Conservation (phyloP, 2,797 vertebrate species). For the Garrulus glandarius region DNA sequence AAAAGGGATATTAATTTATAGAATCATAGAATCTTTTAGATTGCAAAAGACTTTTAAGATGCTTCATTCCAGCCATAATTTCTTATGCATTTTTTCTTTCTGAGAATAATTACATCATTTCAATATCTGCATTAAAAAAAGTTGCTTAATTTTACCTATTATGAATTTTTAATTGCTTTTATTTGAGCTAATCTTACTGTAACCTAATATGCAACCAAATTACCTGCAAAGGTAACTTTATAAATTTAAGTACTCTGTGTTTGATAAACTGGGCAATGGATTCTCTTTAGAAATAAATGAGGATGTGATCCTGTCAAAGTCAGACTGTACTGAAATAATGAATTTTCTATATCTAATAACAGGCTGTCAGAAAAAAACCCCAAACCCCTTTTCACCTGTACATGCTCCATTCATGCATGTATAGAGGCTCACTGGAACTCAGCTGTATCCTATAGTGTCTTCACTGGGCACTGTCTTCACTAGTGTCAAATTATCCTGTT, state of each 20-base stretch:
- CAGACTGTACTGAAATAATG: not conserved
- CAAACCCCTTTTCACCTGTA: not conserved
- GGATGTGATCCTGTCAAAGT: not conserved
- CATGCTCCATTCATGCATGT: rapidly evolving
- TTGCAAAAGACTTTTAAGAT: not conserved
- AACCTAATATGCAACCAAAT: not conserved
- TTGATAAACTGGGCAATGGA: not conserved
- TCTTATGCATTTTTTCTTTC: not conserved
- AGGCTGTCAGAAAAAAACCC: not conserved
- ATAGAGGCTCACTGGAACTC: not conserved
- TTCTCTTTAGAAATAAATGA: not conserved
- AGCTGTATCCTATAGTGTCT: rapidly evolving
- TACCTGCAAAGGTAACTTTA: not conserved
- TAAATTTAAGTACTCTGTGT: not conserved
- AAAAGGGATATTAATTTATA: not conserved
- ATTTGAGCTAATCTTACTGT: not conserved
- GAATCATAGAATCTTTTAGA: not conserved
- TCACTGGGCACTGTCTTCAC: not conserved
- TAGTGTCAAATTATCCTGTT: not conserved
- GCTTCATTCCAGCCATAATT: not conserved
- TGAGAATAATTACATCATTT: not conserved
- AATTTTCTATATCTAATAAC: not conserved
- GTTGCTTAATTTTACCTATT: not conserved
- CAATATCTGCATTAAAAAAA: not conserved
- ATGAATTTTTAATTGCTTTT: not conserved